These are phyloP conservation scores for Clivina fossor DNA, from an alignment of 2,888 invertebrate genomes.

Conservation along the genomic window DNA sequence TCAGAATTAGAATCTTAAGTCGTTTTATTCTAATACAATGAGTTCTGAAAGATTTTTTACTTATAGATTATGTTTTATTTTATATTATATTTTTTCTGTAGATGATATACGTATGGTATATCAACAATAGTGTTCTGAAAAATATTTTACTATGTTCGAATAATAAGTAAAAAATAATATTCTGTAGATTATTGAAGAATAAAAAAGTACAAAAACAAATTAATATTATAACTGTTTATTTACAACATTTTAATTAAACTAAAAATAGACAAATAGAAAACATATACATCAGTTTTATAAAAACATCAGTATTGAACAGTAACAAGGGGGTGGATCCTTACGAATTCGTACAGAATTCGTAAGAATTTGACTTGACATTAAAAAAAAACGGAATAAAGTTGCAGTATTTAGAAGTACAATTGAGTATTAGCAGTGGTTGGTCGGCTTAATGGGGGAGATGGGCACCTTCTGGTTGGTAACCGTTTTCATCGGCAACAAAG, in stretches of 20 bases:
- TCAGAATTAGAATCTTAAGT: too few species aligned
- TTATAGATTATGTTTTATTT: too few species aligned
- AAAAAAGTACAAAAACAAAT: too few species aligned
- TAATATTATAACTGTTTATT: conserved; percentile 23
- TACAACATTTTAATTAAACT: conserved; percentile 25
- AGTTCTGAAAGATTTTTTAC: too few species aligned
- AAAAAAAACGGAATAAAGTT: neutral
- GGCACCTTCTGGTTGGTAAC: conserved; percentile 54
- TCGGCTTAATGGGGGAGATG: conserved; percentile 24
- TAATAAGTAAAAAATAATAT: too few species aligned
- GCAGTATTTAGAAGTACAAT: neutral
- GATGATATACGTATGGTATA: too few species aligned
- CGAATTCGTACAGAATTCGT: neutral
- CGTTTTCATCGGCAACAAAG: conserved; percentile 60
- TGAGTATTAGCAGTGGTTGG: neutral
- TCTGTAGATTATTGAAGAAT: too few species aligned
- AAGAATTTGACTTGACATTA: conserved; percentile 14
- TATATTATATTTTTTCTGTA: too few species aligned
- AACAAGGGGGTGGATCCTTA: neutral
- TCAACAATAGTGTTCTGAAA: too few species aligned
- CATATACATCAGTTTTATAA: conserved; percentile 22
- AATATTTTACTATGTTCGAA: too few species aligned
- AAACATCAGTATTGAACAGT: conserved; percentile 20
- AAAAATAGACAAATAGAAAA: conserved; percentile 21
- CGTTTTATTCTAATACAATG: too few species aligned